Evolutionary conservation across 2,797 vertebrate genomes (phyloP).

Genomic region (Paguma larvata): DNA sequence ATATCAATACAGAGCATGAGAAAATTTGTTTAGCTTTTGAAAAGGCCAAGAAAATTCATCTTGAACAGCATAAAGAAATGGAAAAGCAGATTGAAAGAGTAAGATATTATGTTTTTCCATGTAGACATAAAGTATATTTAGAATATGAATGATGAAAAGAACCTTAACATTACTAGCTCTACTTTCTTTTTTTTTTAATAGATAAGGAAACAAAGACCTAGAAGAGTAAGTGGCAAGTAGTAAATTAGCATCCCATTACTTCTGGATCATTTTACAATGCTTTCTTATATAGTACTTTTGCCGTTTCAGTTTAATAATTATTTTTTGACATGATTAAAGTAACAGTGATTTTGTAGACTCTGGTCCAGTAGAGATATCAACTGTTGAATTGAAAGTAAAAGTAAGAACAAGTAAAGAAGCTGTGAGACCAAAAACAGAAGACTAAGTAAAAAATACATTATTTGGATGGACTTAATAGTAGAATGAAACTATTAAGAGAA

Average conservation of each 20-base stretch:
- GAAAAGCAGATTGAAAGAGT: constrained; percentile 93
- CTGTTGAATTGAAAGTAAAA: not conserved
- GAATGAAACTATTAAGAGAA: not conserved
- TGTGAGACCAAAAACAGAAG: not conserved
- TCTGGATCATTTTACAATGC: constrained; percentile 1
- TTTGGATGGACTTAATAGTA: not conserved
- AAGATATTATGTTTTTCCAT: constrained; percentile 79
- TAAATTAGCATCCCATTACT: constrained; percentile 25
- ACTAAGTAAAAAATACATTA: not conserved
- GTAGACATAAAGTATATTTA: constrained; percentile 26
- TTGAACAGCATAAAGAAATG: constrained; percentile 91
- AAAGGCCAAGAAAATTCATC: constrained; percentile 89
- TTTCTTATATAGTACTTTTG: not conserved
- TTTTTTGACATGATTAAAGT: constrained; percentile 56
- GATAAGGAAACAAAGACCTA: constrained; percentile 14
- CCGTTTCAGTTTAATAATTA: not conserved
- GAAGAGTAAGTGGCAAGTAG: constrained; percentile 5
- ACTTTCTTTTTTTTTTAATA: constrained; percentile 41
- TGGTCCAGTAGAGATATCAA: not conserved
- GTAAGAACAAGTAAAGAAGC: not conserved
- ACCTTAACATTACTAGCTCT: constrained; percentile 36
- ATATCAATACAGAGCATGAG: constrained; percentile 90
- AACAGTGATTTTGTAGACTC: constrained; percentile 24
- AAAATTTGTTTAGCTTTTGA: constrained; percentile 92
- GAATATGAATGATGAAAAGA: constrained; percentile 27